Conservation (phyloP, 2,888 invertebrate genomes). For the Nemapogon koenigi region DNA sequence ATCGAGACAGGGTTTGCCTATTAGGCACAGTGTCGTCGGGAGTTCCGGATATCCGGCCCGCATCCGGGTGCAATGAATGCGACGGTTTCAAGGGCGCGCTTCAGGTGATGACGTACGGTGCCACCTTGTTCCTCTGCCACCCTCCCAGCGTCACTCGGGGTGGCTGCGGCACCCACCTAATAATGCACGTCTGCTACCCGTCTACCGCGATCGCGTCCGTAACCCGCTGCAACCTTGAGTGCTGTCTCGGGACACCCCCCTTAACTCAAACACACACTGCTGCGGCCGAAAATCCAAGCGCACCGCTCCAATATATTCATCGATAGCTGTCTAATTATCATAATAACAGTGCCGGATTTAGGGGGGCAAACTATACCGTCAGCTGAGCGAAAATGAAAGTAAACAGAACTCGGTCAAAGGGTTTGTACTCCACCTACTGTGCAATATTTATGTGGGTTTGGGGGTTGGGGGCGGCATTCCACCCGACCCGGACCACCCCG, state of each 20-base stretch:
- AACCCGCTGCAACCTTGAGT: conserved; percentile 60
- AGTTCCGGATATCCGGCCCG: conserved; percentile 49
- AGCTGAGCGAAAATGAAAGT: conserved; percentile 67
- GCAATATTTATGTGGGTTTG: conserved; percentile 64
- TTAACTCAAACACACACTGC: too few relatives aligned
- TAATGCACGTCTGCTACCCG: conserved; percentile 65
- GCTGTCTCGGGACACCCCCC: conserved; percentile 38
- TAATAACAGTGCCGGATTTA: conserved; percentile 42
- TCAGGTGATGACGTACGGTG: conserved; percentile 64
- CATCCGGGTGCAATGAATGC: conserved; percentile 66
- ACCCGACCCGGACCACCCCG: conserved; percentile 35
- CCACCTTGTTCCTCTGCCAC: conserved; percentile 42
- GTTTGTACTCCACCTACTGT: conserved; percentile 65
- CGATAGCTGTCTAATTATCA: conserved; percentile 59
- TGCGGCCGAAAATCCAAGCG: too few relatives aligned
- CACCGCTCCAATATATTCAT: too few relatives aligned
- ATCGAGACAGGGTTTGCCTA: too few relatives aligned
- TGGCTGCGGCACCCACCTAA: conserved; percentile 64
- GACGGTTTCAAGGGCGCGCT: conserved; percentile 63
- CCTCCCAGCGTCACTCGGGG: conserved; percentile 34
- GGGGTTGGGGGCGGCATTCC: conserved; percentile 39
- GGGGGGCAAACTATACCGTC: conserved; percentile 44
- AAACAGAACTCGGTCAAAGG: conserved; percentile 68
- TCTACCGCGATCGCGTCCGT: conserved; percentile 59
- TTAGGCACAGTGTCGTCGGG: conserved; percentile 9